Conservation (phyloP, 2,797 vertebrate species). For the Malacoraja senta region DNA sequence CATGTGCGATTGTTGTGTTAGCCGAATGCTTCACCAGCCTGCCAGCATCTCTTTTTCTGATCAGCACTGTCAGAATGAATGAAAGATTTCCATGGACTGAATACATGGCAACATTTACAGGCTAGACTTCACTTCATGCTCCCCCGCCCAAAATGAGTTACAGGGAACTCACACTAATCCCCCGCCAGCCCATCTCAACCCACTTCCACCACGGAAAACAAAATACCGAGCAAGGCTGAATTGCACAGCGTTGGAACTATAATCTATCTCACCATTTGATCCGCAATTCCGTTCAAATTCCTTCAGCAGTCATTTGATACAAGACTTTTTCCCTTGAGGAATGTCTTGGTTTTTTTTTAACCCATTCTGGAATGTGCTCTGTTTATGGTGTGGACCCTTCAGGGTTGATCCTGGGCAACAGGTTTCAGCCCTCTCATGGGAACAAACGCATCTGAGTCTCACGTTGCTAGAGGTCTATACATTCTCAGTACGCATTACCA, state of each 20-base stretch:
- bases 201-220: too few species aligned
- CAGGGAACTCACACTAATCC: too few species aligned
- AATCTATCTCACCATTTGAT: neutral
- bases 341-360: neutral
- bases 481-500: neutral
- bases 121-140: too few species aligned
- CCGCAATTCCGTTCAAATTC: neutral
- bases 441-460: neutral
- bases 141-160: neutral
- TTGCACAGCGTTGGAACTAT: too few species aligned
- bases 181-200: neutral
- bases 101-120: neutral
- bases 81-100: neutral
- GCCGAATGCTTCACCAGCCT: neutral
- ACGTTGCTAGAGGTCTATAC: neutral
- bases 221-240: too few species aligned
- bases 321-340: neutral
- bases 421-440: neutral
- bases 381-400: too few species aligned
- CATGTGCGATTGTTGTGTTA: neutral
- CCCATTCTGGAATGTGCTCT: too few species aligned
- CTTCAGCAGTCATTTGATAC: neutral
- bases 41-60: constrained; percentile 12
- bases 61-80: neutral
- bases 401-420: neutral